Evolutionary conservation across 1,140 invertebrate genomes (phyloP), one percentile per base, ranked within the genome.

Genomic region (Phortica variegata): DNA sequence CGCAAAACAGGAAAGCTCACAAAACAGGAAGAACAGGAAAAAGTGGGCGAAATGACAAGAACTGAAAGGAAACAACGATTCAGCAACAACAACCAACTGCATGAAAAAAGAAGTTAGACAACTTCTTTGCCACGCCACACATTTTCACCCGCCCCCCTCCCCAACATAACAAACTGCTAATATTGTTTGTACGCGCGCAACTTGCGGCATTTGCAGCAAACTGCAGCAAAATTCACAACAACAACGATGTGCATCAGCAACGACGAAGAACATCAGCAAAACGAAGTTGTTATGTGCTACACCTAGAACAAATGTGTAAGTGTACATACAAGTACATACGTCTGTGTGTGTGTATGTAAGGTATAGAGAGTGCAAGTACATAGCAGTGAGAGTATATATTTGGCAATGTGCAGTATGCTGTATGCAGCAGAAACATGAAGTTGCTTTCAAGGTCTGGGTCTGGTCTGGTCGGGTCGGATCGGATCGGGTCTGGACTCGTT

Each of bases 21-120:
- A 69, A 68, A 69, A 63, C 65, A 69, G 65, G 65, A 69, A 68
- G 65, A 65, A 68, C 65, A 56, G 65, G 65, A 68, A 69, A 68
- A 68, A 68, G 65, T 68, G 65, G 65, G 65, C 65, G 65, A 68
- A 69, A 69, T 61, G 60, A 65, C 65, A 61, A 63, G n/a, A n/a
- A n/a, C n/a, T n/a, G n/a, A 69, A 58, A 65, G 60, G 60, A 58
- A 65, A 53, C 54, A 65, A 50, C 33, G 53, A 37, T 59, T 47
- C 16, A 44, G 6, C 13, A 19, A 16, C 5, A 20, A 26, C 6
- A 36, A 36, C 6, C n/a, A n/a, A n/a, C n/a, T n/a, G n/a, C n/a
- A 36, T 8, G 13, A 36, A 26, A 26, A 26, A 26, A 26, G 23
- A 26, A 26, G 23, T 58, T 45, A 48, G 45, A 21, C 13, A 49